phyloP scores from a whole-genome alignment of 2,797 vertebrate species.

The Esox masquinongy region DNA sequence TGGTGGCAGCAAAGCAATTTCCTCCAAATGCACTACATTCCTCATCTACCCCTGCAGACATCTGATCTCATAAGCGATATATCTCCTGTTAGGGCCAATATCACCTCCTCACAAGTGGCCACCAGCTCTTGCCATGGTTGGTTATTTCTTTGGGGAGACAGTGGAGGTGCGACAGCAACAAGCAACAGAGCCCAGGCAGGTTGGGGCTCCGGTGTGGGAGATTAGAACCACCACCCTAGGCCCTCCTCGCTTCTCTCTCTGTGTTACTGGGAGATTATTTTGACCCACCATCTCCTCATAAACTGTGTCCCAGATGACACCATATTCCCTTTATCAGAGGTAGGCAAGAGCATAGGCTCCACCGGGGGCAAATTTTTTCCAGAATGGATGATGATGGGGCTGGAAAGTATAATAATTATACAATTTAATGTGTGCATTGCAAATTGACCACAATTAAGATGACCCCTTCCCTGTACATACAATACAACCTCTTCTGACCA shows the following conservation, averaged over 20 bases:
- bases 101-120: slow-evolving; percentile 72
- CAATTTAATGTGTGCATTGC: no score
- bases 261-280: slow-evolving; percentile 50
- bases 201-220: slow-evolving; percentile 39
- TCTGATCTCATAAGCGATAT: slow-evolving; percentile 81
- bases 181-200: slow-evolving; percentile 19
- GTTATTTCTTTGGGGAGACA: slow-evolving; percentile 75
- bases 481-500: no score
- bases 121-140: slow-evolving; percentile 69
- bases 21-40: slow-evolving; percentile 65
- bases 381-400: no score
- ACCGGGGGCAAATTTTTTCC: no score
- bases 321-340: neutral
- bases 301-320: neutral
- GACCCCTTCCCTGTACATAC: no score
- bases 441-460: no score
- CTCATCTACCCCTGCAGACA: slow-evolving; percentile 69
- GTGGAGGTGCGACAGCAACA: slow-evolving; percentile 49
- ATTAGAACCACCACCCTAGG: slow-evolving; percentile 53
- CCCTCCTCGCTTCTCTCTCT: slow-evolving; percentile 33
- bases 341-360: no score
- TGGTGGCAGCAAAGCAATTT: slow-evolving; percentile 76
- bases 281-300: slow-evolving; percentile 31
- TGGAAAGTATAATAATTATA: no score
- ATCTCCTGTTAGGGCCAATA: slow-evolving; percentile 75